Conservation (phyloP, 2,113 vertebrate species). For the Zosterops pallidus region DNA sequence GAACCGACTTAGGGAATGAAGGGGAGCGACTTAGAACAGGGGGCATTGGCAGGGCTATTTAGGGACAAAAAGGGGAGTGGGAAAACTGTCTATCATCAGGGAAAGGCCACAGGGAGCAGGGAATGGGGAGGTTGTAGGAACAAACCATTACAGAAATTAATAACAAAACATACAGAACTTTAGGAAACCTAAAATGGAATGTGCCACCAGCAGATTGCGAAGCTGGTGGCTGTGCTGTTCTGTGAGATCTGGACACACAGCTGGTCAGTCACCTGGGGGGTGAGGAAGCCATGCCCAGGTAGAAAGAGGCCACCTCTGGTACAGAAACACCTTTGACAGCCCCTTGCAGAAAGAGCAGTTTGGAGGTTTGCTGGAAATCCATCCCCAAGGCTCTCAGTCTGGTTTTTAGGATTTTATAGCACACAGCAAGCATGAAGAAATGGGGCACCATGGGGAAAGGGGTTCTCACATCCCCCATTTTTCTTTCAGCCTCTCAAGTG, state of each 20-base stretch:
- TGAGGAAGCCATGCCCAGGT: fast-evolving
- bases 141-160: too few species aligned
- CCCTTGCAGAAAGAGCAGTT: background rate
- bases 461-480: background rate
- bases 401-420: background rate
- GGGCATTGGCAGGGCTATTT: too few species aligned
- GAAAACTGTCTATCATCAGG: too few species aligned
- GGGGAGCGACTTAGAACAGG: too few species aligned
- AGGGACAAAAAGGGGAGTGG: too few species aligned
- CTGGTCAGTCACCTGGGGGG: too few species aligned
- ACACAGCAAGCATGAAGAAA: background rate
- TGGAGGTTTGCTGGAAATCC: background rate
- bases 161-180: too few species aligned
- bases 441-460: background rate
- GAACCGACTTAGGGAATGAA: too few species aligned
- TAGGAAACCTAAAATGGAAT: background rate
- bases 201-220: background rate
- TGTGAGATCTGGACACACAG: background rate
- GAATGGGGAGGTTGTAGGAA: too few species aligned
- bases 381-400: fast-evolving
- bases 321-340: background rate
- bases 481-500: background rate
- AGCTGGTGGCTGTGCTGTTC: background rate
- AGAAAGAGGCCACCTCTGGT: background rate
- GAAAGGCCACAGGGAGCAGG: too few species aligned